Evolutionary conservation across 2,797 vertebrate species (phyloP).

Genomic region (Lutjanus campechanus): DNA sequence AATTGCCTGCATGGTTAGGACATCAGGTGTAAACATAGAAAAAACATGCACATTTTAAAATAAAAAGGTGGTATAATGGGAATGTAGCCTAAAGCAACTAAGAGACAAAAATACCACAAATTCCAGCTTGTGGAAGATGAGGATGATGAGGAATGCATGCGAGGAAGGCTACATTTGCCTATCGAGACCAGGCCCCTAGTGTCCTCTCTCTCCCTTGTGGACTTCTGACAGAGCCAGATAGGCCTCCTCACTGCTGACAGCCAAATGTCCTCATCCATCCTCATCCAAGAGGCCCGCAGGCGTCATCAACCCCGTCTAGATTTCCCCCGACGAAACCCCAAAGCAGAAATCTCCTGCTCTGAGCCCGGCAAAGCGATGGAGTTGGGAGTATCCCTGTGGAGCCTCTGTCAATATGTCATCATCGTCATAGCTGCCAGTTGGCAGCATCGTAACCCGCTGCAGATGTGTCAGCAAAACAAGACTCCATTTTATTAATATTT

Average conservation of each 20-base stretch:
- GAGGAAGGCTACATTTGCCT: constrained; percentile 58
- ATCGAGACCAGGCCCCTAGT: constrained; percentile 63
- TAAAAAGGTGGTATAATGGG: no score
- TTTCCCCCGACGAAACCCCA: constrained; percentile 74
- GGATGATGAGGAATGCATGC: constrained; percentile 54
- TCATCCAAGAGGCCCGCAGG: constrained; percentile 78
- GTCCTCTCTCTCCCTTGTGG: constrained; percentile 61
- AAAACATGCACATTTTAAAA: no score
- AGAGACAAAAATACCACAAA: constrained; percentile 36
- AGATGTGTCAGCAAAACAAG: constrained; percentile 80
- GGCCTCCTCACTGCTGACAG: constrained; percentile 78
- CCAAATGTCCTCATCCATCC: constrained; percentile 86
- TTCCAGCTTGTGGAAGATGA: constrained; percentile 50
- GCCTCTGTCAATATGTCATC: constrained; percentile 84
- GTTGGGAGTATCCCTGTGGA: constrained; percentile 68
- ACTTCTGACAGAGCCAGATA: constrained; percentile 78
- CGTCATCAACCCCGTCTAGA: constrained; percentile 75
- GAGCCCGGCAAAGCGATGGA: constrained; percentile 66
- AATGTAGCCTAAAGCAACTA: neutral
- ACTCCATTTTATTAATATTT: constrained; percentile 64
- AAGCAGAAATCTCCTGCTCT: constrained; percentile 71
- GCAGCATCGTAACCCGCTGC: constrained; percentile 66
- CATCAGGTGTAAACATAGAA: no score
- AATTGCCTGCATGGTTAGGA: no score
- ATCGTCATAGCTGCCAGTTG: constrained; percentile 79